Evolutionary conservation across 2,888 invertebrate species (phyloP), one percentile per base, ranked within the genome.

Genomic region (Xylocampa areola): DNA sequence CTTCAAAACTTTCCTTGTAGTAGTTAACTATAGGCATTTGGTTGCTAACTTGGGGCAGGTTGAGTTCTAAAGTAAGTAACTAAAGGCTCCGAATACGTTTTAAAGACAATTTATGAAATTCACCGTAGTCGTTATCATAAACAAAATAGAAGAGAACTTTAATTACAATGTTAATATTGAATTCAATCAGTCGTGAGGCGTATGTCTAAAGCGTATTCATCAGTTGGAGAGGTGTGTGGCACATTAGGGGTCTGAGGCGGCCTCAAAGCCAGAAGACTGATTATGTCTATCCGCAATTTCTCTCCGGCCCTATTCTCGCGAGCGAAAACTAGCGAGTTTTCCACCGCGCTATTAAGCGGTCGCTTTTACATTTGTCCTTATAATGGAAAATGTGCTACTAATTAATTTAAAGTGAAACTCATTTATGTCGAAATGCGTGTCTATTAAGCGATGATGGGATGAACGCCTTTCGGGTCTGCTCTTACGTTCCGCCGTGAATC

Each of bases 231-330:
- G 90, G 87, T 84, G 86, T 81, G 86, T 76, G 85, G 86, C 87
- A 89, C 92, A 92, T 93, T 92, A 91, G 91, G 85, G 88, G 85
- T 90, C 86, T 84, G 87, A 85, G 82, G 89, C 90, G 84, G 92
- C 93, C 91, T 92, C 93, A 92, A 94, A 93, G 92, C 93, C 94
- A 91, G 91, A 92, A 94, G 94, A 94, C 94, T 93, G 94, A 94
- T 94, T 94, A 91, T 92, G 92, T 92, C 92, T 93, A 93, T 93
- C 90, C 93, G 91, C 92, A 92, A 92, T 94, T 93, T 92, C 93
- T 92, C 94, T 90, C 88, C 87, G 86, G 88, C 90, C 90, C 91
- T 91, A 90, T 91, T 89, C 91, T 88, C 92, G 91, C 92, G 92
- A 91, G 91, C 91, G 91, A 93, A 93, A 93, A 93, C 94, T 94